Base-by-base conservation (phyloP, 2,888 invertebrate genomes). In the Silvanus unidentatus region DNA sequence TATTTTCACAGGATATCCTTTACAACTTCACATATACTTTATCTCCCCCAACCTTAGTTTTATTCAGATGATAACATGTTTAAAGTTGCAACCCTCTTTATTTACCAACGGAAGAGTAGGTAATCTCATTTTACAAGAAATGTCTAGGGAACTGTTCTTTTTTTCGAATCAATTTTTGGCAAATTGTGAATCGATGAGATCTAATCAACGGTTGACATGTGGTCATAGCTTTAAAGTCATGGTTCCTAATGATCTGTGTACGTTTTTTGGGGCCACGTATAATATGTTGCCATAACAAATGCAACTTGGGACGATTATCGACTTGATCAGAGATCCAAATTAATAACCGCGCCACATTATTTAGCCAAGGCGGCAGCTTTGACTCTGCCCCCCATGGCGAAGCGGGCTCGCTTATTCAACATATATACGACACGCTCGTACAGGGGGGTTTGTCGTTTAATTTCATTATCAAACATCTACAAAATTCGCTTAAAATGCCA, bases 311-410 rank as follows among this genome's bases (percentile, higher is more conserved):
- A n/a, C n/a, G n/a, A n/a, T n/a, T n/a, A n/a, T 29, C 40, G 16
- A 36, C 10, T 54, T 55, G 58, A 68, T 66, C 63, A 58, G 16
- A 56, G n/a, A n/a, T n/a, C 60, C 62, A 64, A 68, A 68, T 66
- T 65, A 64, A 64, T 65, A 64, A 64, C 61, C 57, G 64, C 61
- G 64, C 62, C 64, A 63, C 63, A 63, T 65, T 64, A 65, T 62
- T 59, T 62, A 62, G 63, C 63, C 61, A 55, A 57, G 63, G 63
- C 67, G 68, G 67, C 63, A 56, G 59, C 66, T 69, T 42, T 46
- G 48, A 50, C 47, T 43, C 43, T 37, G 41, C 40, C 52, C 54
- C 45, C 45, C 45, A 42, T 9, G 42, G 48, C 44, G 49, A 49
- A 49, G 48, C 44, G 35, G 34, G 42, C 8, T 16, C 12, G 35